A percentile compares a stretch with the other conserved stretches of the same genome.
Conservation (phyloP, 2,888 invertebrate genomes). For the Gnatocerus cornutus region DNA sequence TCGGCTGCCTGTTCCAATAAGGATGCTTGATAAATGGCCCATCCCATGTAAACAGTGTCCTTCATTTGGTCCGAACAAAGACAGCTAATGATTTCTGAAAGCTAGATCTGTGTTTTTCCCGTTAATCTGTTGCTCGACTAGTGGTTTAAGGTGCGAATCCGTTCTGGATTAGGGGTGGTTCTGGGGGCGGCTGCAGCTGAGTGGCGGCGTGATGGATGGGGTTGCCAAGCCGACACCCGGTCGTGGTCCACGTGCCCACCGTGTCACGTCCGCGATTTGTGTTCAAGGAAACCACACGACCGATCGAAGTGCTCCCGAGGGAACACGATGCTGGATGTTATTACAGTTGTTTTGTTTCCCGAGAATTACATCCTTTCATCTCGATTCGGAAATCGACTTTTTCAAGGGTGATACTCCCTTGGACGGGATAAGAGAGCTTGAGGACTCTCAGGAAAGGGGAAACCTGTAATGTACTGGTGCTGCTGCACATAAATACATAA, state of each 20-base stretch:
- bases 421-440: slow-evolving; percentile 11
- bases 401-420: slow-evolving; percentile 10
- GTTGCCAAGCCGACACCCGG: slow-evolving; percentile 64
- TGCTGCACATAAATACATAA: slow-evolving; percentile 1
- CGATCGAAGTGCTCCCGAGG: slow-evolving; percentile 66
- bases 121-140: slow-evolving; percentile 44
- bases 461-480: slow-evolving; percentile 7
- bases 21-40: slow-evolving; percentile 57
- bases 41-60: slow-evolving; percentile 57
- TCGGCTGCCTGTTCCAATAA: neutral
- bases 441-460: slow-evolving; percentile 13
- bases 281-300: slow-evolving; percentile 64
- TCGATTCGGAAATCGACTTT: slow-evolving; percentile 50
- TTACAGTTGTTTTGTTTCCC: slow-evolving; percentile 69
- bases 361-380: slow-evolving; percentile 61
- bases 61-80: slow-evolving; percentile 53
- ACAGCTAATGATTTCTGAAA: slow-evolving; percentile 46
- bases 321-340: slow-evolving; percentile 68
- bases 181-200: slow-evolving; percentile 44
- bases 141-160: slow-evolving; percentile 44
- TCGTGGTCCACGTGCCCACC: slow-evolving; percentile 66
- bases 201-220: slow-evolving; percentile 66
- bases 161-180: slow-evolving; percentile 22
- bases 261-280: slow-evolving; percentile 70
- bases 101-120: slow-evolving; percentile 39